A percentile compares a stretch with the other conserved stretches of the same genome.
Conservation (phyloP, 2,888 invertebrate species). For the Biston stratarius region DNA sequence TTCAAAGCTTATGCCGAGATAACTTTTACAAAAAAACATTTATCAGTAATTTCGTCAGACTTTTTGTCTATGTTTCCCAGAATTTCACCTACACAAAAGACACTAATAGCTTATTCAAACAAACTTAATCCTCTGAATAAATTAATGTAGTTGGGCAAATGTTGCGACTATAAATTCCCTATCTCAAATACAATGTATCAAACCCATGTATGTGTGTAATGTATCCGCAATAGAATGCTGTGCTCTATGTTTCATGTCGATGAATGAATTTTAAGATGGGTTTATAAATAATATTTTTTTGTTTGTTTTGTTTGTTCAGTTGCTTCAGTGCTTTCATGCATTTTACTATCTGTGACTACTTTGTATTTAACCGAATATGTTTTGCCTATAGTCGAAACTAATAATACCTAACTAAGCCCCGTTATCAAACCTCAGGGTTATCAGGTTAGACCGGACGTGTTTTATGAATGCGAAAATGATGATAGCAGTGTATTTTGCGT, state of each 20-base stretch:
- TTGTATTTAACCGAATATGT: not conserved
- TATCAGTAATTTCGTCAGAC: conserved; percentile 10
- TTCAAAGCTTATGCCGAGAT: not conserved
- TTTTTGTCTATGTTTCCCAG: conserved; percentile 13
- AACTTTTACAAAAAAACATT: conserved; percentile 23
- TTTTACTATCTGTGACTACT: not conserved
- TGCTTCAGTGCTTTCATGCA: not conserved
- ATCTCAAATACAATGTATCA: too few species aligned
- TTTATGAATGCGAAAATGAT: conserved; percentile 37
- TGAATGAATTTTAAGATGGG: not conserved
- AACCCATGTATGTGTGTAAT: too few species aligned
- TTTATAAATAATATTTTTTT: conserved; percentile 19
- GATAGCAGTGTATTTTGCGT: conserved; percentile 41
- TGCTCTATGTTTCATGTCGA: conserved; percentile 1
- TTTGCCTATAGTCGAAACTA: not conserved
- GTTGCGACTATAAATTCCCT: conserved; percentile 3
- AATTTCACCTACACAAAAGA: conserved; percentile 21
- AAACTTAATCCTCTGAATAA: conserved; percentile 17
- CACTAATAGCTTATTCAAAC: conserved; percentile 26
- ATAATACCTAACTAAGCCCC: not conserved
- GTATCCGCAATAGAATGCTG: not conserved
- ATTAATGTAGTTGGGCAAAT: conserved; percentile 18
- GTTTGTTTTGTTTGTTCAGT: conserved; percentile 8
- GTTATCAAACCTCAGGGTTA: conserved; percentile 42
- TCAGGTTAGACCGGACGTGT: conserved; percentile 44